Evolutionary conservation across 2,888 invertebrate genomes (phyloP), one percentile per base, ranked within the genome.

Genomic region (Trissonchulus latispiculum): DNA sequence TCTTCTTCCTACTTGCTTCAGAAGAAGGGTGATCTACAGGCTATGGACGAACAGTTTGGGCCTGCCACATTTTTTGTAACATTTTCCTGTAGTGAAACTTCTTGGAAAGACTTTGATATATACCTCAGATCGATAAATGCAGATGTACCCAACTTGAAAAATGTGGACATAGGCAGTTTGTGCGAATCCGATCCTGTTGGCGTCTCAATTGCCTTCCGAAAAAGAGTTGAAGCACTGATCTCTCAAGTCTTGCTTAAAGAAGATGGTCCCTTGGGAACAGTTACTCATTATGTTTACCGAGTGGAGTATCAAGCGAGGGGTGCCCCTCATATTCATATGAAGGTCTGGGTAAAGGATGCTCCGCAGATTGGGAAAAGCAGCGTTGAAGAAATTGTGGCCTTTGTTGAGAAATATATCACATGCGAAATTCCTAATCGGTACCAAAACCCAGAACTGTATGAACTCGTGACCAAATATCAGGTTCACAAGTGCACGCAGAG

Each of bases 401-500:
- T 73, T 35, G 35, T 73, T 29, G n/a, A 71, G n/a, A 33, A 37
- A 31, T 36, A 73, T 36, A 71, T 71, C 18, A 29, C 35, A 2
- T 73, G 73, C 31, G n/a, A 1, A 1, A 48, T 73, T 29, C 73
- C 73, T 1, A 64, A 33, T n/a, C 32, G 1, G 23, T 33, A 2
- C 8, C 1, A 1, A n/a, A 23, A 66, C 36, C 72, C 72, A 2
- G 66, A 2, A 3, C 35, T 64, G 36, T 15, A 35, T 35, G 31
- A 64, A 18, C 36, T 72, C 2, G 72, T 72, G 1, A 64, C 3
- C 32, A 64, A 28, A 28, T 72, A 28, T 64, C 72, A 72, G 36
- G 28, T 64, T 18, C 72, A 72, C 66, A 64, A 64, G 18, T 72
- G 72, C n/a, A n/a, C n/a, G n/a, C n/a, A n/a, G n/a, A n/a, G n/a